Evolutionary conservation across 2,797 vertebrate genomes (phyloP).

Genomic region (Cuculus canorus): DNA sequence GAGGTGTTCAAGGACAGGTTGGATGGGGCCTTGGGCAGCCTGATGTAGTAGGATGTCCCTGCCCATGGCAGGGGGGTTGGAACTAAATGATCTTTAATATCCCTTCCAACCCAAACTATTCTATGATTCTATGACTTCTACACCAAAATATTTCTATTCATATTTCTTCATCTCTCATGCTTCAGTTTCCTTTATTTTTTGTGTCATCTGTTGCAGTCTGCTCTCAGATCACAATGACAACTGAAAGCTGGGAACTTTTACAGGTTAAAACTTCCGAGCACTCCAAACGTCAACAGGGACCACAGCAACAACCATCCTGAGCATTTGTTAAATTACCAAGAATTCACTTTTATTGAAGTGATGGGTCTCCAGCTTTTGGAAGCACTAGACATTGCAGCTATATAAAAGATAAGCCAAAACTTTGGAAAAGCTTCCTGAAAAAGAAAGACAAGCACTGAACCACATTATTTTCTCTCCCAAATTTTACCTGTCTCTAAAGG

Average conservation of each 20-base stretch:
- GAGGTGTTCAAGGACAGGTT: too few relatives aligned
- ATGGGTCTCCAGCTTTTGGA: neutral
- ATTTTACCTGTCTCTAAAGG: constrained; percentile 57
- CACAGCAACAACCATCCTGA: neutral
- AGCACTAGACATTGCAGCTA: neutral
- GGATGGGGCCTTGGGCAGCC: too few relatives aligned
- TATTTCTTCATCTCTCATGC: neutral
- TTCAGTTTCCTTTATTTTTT: neutral
- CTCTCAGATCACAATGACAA: neutral
- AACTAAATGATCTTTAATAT: too few relatives aligned
- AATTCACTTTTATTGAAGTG: neutral
- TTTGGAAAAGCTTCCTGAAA: neutral
- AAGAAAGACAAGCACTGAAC: neutral
- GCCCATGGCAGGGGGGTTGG: too few relatives aligned
- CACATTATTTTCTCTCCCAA: constrained; percentile 7
- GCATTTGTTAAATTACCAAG: neutral
- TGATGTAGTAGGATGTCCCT: too few relatives aligned
- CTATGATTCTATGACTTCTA: too few relatives aligned
- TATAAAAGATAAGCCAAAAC: neutral
- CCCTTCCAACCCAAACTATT: too few relatives aligned
- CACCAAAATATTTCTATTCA: neutral
- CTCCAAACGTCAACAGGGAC: neutral
- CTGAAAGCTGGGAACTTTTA: neutral
- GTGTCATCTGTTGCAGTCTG: neutral
- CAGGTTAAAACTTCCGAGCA: neutral